Conservation (phyloP, 2,113 vertebrate genomes). For the Carassius gibelio region DNA sequence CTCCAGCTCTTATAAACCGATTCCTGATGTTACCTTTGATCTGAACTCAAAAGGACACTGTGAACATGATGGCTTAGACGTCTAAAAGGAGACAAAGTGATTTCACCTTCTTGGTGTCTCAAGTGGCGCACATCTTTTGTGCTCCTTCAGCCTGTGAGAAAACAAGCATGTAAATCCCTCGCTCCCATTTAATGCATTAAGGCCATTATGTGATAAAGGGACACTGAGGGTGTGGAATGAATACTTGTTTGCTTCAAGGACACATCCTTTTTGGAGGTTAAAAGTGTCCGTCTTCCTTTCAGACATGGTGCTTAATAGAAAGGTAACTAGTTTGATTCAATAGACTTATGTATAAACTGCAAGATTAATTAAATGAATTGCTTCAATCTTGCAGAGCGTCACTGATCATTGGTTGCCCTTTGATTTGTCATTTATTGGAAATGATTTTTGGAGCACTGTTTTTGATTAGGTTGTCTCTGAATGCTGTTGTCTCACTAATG, state of each 20-base stretch:
- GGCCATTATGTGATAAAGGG: background rate
- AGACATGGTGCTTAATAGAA: background rate
- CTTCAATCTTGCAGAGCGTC: constrained; percentile 22
- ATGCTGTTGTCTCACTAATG: background rate
- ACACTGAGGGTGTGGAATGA: constrained; percentile 19
- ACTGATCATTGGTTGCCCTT: constrained; percentile 19
- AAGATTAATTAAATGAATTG: background rate
- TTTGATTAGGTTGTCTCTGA: constrained; percentile 15
- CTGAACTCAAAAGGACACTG: background rate
- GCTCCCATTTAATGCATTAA: background rate
- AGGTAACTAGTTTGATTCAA: background rate
- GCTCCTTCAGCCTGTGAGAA: background rate
- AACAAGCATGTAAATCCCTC: constrained; percentile 1
- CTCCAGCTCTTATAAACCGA: background rate
- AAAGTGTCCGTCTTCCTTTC: background rate
- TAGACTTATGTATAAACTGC: background rate
- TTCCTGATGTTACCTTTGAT: constrained; percentile 24
- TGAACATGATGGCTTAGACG: background rate
- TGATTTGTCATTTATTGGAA: constrained; percentile 24
- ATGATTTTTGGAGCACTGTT: constrained; percentile 18
- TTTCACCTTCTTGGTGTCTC: constrained; percentile 11
- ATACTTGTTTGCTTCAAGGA: constrained; percentile 12
- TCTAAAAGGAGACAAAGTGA: background rate
- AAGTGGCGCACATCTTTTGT: background rate
- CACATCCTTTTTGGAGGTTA: background rate